phyloP scores from a whole-genome alignment of 2,113 vertebrate genomes.

The Erythrolamprus reginae region DNA sequence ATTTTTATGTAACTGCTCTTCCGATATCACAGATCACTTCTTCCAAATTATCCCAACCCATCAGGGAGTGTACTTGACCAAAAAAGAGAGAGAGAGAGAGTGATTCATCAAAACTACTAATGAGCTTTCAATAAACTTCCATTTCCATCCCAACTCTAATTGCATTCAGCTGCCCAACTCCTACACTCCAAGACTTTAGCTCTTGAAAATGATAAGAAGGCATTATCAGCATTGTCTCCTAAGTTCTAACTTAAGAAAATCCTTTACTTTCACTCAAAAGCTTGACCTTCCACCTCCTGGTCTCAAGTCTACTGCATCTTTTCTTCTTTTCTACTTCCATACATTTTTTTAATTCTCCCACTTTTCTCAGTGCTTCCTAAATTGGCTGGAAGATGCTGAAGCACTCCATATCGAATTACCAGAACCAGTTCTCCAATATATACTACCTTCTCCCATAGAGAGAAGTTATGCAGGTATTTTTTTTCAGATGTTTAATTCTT shows the following conservation, averaged over 20 bases:
- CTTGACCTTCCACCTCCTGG: neutral
- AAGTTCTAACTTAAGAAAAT: neutral
- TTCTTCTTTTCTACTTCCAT: neutral
- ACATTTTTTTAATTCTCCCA: neutral
- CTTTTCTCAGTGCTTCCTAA: neutral
- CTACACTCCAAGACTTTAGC: neutral
- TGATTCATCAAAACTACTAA: neutral
- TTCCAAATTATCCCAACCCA: neutral
- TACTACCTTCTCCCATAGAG: neutral
- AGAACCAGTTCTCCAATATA: neutral
- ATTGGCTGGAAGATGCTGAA: neutral
- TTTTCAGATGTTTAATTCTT: neutral
- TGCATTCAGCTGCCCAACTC: neutral
- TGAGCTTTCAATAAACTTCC: neutral
- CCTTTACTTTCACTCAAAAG: neutral
- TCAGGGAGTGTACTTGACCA: neutral
- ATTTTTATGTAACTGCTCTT: neutral
- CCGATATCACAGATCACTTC: neutral
- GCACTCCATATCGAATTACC: neutral
- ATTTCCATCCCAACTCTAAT: neutral
- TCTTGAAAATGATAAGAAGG: neutral
- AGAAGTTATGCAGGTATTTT: neutral
- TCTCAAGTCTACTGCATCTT: neutral
- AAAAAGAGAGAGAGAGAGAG: neutral
- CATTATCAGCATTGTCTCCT: neutral